Base-by-base conservation (phyloP, 2,797 vertebrate species). In the Aphelocoma californica region DNA sequence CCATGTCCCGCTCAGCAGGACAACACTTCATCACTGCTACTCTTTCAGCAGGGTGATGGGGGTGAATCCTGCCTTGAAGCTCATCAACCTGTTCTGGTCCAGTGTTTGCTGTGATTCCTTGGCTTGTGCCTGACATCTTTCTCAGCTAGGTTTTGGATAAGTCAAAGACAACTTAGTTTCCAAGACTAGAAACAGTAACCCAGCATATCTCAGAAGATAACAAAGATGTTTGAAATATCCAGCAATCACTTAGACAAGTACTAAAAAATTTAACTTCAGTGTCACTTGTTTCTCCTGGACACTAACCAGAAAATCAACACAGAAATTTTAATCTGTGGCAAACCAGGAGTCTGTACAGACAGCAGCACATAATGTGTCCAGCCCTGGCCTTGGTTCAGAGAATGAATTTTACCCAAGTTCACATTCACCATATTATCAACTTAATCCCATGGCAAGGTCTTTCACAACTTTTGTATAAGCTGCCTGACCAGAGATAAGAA, bases 1-100 rank as follows among this genome's bases (percentile, higher is more conserved):
- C 21, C 34, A 2, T 0, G 1, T 72, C 31, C n/a, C 0, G 0
- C 29, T 85, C 24, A 21, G 44, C 20, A 57, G 69, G 25, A 73
- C 42, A 70, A 4, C 7, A 28, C 10, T 21, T 50, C 23, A 42
- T 32, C 6, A 1, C 31, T 56, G 31, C 25, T 73, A 20, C 26
- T 85, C 19, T 62, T 70, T 88, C 65, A 74, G 57, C 10, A 36
- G 7, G 25, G 9, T 77, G 24, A 56, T 14, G 31, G 11, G 32
- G 14, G 38, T 31, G 45, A 81, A 64, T 58, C 19, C 15, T 72
- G 14, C 54, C 45, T 54, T 82, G 47, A 24, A 77, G 26, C 15
- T 81, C 28, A 23, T 45, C 3, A 3, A 0, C 14, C 38, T 86
- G 15, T 29, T 42, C 29, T 53, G 24, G n/a, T 28, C 51, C 45